These are phyloP conservation scores for Drosophila pegasa DNA, from an alignment of 2,888 invertebrate genomes.

Conservation along the genomic window DNA sequence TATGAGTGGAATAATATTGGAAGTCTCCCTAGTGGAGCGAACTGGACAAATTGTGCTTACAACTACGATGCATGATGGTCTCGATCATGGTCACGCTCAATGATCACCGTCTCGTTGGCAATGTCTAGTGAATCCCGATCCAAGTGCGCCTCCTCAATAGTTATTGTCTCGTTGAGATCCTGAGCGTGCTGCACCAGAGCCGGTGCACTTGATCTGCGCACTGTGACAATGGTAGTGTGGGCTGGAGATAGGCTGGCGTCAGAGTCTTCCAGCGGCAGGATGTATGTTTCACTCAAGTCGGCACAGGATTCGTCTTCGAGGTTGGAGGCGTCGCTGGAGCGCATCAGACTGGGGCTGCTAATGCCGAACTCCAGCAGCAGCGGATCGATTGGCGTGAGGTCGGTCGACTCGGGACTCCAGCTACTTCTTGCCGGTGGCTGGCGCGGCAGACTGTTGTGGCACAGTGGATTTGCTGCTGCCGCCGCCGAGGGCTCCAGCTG, in stretches of 20 bases:
- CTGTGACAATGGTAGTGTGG: constrained; percentile 80
- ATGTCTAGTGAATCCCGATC: constrained; percentile 5
- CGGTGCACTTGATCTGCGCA: constrained; percentile 59
- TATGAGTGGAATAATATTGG: constrained; percentile 54
- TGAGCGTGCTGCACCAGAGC: constrained; percentile 28
- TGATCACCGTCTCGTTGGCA: constrained; percentile 45
- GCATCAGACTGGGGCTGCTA: constrained; percentile 85
- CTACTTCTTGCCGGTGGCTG: constrained; percentile 83
- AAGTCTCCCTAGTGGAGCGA: constrained; percentile 45
- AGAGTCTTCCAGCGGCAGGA: constrained; percentile 40
- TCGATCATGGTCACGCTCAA: constrained; percentile 54
- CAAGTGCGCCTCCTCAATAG: constrained; percentile 2
- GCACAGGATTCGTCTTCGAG: constrained; percentile 59
- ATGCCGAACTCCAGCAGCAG: constrained; percentile 82
- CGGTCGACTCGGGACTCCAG: constrained; percentile 62
- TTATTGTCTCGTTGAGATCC: constrained; percentile 19
- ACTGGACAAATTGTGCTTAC: constrained; percentile 43
- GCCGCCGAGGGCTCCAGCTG: constrained; percentile 71
- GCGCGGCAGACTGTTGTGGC: constrained; percentile 85
- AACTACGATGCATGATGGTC: constrained; percentile 45
- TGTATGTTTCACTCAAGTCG: constrained; percentile 64
- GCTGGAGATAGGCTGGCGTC: constrained; percentile 79
- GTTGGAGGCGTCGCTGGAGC: constrained; percentile 77
- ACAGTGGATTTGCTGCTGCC: constrained; percentile 80
- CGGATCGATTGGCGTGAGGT: constrained; percentile 70